Base-by-base conservation (phyloP, 2,888 invertebrate species). In the Hipparchia semele region DNA sequence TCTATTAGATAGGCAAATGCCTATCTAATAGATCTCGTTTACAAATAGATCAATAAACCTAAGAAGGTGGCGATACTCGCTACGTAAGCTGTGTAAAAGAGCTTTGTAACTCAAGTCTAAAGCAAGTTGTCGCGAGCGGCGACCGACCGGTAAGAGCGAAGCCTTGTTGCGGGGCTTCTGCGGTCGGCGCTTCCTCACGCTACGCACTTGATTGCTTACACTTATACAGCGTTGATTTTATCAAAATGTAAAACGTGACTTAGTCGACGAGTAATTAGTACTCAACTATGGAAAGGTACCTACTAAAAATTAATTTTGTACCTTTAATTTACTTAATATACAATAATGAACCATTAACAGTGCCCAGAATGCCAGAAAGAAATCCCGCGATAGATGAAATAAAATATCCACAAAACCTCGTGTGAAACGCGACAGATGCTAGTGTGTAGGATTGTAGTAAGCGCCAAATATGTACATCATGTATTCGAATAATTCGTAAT, bases 161-260 rank as follows among this genome's bases (percentile, higher is more conserved):
- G 84, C 83, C 83, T 81, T 71, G 77, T 72, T 61, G 85, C 86
- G 82, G 80, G 93, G 93, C 91, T 92, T 92, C 86, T 91, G 93
- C 84, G 93, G 93, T 93, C 86, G 80, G 75, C 79, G 79, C 86
- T 90, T 91, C 91, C 92, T 91, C 85, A 84, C 82, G 84, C 83
- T 81, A 75, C 81, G 81, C 81, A 73, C 76, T 75, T 76, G 68
- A 72, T 75, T 72, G 72, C 73, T 72, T 45, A 33, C 33, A 13
- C 9, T 62, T 46, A n/a, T 4, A 10, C 53, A 10, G 53, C 62
- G n/a, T 9, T 51, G 64, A 56, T 68, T 59, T 56, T 39, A 46
- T 49, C 65, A 13, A 10, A 33, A 33, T 61, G 46, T n/a, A 0
- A 1, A 23, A 23, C 23, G 23, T 23, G 23, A 23, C 23, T 23